A percentile compares a stretch with the other conserved stretches of the same genome.
phyloP scores from a whole-genome alignment of 2,888 invertebrate genomes.

The Ptilodon capucinus region DNA sequence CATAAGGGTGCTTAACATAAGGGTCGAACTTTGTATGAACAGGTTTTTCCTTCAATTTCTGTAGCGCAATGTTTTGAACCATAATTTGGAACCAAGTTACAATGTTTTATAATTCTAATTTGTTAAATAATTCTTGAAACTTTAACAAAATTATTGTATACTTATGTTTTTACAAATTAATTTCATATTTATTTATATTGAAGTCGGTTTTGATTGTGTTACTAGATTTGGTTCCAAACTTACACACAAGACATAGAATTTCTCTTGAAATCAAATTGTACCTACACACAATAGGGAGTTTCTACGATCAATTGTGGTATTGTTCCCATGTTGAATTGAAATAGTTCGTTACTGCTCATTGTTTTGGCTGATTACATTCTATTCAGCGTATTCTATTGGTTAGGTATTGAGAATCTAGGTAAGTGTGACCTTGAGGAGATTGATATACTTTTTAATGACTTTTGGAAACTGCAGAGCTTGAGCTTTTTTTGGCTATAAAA shows the following conservation, averaged over 20 bases:
- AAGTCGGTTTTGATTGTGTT: too few relatives aligned
- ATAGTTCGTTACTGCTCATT: neutral
- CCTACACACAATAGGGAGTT: neutral
- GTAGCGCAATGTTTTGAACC: constrained; percentile 19
- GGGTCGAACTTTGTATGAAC: constrained; percentile 45
- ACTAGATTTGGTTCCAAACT: too few relatives aligned
- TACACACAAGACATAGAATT: neutral
- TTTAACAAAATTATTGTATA: too few relatives aligned
- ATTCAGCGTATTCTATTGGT: neutral
- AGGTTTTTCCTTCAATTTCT: constrained; percentile 48
- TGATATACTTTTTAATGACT: too few relatives aligned
- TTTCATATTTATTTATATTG: too few relatives aligned
- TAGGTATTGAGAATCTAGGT: too few relatives aligned
- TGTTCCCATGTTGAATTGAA: neutral
- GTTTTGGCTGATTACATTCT: neutral
- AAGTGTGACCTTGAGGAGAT: too few relatives aligned
- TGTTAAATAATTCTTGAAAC: too few relatives aligned
- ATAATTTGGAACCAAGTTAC: neutral
- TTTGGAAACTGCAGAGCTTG: too few relatives aligned
- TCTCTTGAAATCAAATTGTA: neutral
- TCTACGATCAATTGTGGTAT: neutral
- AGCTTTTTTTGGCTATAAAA: too few relatives aligned
- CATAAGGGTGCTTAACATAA: constrained; percentile 44
- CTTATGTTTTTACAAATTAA: too few relatives aligned
- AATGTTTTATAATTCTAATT: too few relatives aligned